A percentile compares a stretch with the other conserved stretches of the same genome.
Evolutionary conservation across 2,797 vertebrate species (phyloP).

Genomic region (Protosalanx chinensis): DNA sequence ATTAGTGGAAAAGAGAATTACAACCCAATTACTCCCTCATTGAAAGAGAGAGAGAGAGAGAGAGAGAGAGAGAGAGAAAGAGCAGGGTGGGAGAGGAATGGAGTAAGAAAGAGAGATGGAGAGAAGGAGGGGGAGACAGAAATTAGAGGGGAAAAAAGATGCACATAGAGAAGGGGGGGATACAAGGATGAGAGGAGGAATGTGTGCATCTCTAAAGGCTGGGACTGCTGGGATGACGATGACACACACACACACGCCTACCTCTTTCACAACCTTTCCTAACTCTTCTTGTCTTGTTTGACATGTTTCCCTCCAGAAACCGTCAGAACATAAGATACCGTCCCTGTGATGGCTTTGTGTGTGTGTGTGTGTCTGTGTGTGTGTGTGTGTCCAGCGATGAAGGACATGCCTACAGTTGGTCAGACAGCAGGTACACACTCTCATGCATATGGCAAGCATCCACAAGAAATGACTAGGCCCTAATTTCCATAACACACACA

Average conservation of each 20-base stretch:
- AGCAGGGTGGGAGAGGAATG: not conserved
- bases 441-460: not conserved
- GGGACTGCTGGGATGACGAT: not conserved
- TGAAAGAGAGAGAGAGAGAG: not conserved
- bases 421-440: not conserved
- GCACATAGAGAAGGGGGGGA: slow-evolving; percentile 19
- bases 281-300: not conserved
- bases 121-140: not conserved
- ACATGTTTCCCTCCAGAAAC: not conserved
- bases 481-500: not conserved
- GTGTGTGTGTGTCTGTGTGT: slow-evolving; percentile 4
- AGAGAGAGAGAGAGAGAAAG: not conserved
- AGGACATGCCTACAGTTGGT: not conserved
- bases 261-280: not conserved
- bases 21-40: slow-evolving; percentile 20
- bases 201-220: no score
- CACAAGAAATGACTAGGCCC: not conserved
- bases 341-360: not conserved
- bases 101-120: not conserved
- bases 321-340: no score
- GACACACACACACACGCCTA: not conserved
- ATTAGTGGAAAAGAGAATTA: not conserved
- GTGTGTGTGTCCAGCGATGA: not conserved
- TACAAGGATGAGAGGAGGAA: slow-evolving; percentile 20
- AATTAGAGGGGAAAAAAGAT: not conserved